Base-by-base conservation (phyloP, 1,140 invertebrate species). In the Drosophila albomicans region DNA sequence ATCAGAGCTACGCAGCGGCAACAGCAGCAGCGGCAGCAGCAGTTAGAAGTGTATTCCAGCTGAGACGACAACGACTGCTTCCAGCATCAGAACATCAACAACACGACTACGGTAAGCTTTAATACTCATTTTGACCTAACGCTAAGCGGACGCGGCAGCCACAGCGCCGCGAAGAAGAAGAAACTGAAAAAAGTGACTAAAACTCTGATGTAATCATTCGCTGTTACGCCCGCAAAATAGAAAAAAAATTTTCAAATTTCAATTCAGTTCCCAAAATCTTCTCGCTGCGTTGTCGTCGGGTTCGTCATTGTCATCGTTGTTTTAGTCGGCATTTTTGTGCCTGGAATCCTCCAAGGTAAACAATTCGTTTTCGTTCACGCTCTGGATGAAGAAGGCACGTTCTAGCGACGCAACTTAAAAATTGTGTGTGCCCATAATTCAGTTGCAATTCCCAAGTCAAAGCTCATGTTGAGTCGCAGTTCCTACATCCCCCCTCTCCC, bases 191-290 rank as follows among this genome's bases (percentile, higher is more conserved):
- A 82, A 82, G 85, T 88, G 85, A 89, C 75, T 88, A 79, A 88
- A 87, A 85, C 81, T 88, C 85, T 88, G 85, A 89, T 89, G 85
- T 89, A 89, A 89, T 89, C 85, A 89, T 81, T 85, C 67, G 79
- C 71, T 71, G 56, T 81, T 89, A 89, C 85, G 81, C 71, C 65
- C 63, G 72, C 67, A 79, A 78, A 62, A 51, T 57, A n/a, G 48
- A 75, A 69, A 74, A 61, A 61, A 69, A 43, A 25, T 10, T 8
- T 5, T 51, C 1, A 28, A 13, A 16, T 30, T 52, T 58, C 35
- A 57, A 57, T 68, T 78, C 73, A 61, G 67, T 48, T 63, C 65
- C 7, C 1, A 35, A 54, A 15, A 30, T 15, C 30, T 32, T 57
- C 54, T 8, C 25, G 25, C 15, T 7, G 13, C 35, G 35, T 38